Percentiles rank a stretch among this genome's conserved stretches.
Evolutionary conservation across 2,888 invertebrate genomes (phyloP).

Genomic region (Petrophora chlorosata): DNA sequence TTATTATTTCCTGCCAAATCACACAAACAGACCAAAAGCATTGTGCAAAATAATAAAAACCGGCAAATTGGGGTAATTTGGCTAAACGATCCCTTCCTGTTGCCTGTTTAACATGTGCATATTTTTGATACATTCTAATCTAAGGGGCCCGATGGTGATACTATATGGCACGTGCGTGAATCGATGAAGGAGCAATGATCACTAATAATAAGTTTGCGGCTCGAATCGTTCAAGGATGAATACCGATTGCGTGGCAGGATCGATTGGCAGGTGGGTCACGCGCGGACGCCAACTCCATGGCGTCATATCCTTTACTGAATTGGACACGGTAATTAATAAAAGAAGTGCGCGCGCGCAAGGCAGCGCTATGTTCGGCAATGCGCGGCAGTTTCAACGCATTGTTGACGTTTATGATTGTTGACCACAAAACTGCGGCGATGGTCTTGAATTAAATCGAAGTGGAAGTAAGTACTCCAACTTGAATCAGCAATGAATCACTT

Average conservation of each 20-base stretch:
- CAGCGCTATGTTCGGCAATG: constrained; percentile 73
- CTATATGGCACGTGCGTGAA: constrained; percentile 49
- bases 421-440: constrained; percentile 22
- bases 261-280: constrained; percentile 78
- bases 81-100: constrained; percentile 42
- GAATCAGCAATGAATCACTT: constrained; percentile 36
- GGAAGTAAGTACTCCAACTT: constrained; percentile 17
- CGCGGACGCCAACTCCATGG: constrained; percentile 67
- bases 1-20: constrained; percentile 29
- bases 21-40: constrained; percentile 18
- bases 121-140: constrained; percentile 40
- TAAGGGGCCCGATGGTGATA: constrained; percentile 27
- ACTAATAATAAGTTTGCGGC: constrained; percentile 61
- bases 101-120: constrained; percentile 45
- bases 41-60: constrained; percentile 18
- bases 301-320: constrained; percentile 81
- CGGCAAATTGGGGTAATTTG: constrained; percentile 36
- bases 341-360: constrained; percentile 71
- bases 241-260: constrained; percentile 65
- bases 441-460: constrained; percentile 24
- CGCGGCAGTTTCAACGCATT: constrained; percentile 61
- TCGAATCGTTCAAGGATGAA: constrained; percentile 73
- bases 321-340: constrained; percentile 80
- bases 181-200: constrained; percentile 23
- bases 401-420: constrained; percentile 50